Base-by-base conservation (phyloP, 2,888 invertebrate genomes). In the Panzeria rudis region DNA sequence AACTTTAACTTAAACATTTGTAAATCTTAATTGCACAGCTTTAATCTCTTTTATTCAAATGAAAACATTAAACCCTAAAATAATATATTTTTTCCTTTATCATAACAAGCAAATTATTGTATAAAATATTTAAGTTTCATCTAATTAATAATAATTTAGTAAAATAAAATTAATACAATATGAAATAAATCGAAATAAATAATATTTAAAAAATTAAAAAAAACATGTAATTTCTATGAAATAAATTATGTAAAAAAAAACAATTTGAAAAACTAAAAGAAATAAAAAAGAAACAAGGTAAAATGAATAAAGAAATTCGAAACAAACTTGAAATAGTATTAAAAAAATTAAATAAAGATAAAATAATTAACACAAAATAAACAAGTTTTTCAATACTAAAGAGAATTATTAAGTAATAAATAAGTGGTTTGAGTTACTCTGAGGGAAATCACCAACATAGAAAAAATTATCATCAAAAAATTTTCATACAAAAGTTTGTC, bases 191-290 rank as follows among this genome's bases (percentile, higher is more conserved):
- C 23, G 38, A 64, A 68, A 59, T 66, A 68, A 59, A 68, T 44
- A 62, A 13, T 56, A 72, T 82, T 50, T 77, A 85, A 86, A 83
- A 86, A 84, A 75, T 72, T 47, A 61, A 83, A 80, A 77, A 79
- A 59, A 83, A 76, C 87, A 88, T 88, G 89, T 88, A 89, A 89
- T 89, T 90, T 89, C 89, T 90, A 89, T 89, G 90, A 89, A 89
- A 89, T 90, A 89, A 90, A 88, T 85, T 84, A 87, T 87, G 83
- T 83, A 86, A 86, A 88, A 76, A 71, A 85, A 72, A 72, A 84
- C 61, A 78, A 75, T 61, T 56, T 88, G 80, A 87, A 87, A 88
- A 83, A 75, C 50, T 54, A 54, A 72, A 72, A 47, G 23, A 75
- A 82, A 73, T 59, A 71, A 61, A 50, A 44, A 68, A 82, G 15